Percentiles rank a stretch among this genome's conserved stretches.
Evolutionary conservation across 2,113 vertebrate species (phyloP).

Genomic region (Otocyon megalotis): DNA sequence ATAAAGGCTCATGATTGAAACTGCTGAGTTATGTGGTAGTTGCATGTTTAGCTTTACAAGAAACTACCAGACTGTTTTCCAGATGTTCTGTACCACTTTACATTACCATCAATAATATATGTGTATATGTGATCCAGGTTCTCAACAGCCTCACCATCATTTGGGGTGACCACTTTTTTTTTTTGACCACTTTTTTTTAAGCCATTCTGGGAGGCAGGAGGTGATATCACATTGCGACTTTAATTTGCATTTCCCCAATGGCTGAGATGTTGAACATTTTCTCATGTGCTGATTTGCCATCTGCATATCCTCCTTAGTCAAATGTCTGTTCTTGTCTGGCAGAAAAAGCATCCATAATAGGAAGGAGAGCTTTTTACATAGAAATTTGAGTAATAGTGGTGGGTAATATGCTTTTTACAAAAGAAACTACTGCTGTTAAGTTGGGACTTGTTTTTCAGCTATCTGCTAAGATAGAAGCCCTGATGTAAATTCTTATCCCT

Average conservation of each 20-base stretch:
- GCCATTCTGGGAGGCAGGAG: not conserved
- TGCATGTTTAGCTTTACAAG: constrained; percentile 13
- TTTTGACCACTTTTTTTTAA: not conserved
- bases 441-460: not conserved
- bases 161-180: constrained; percentile 14
- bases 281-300: constrained; percentile 29
- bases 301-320: not conserved
- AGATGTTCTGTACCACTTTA: not conserved
- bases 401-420: constrained; percentile 43
- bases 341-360: constrained; percentile 20
- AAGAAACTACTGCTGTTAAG: constrained; percentile 59
- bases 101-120: not conserved
- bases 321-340: constrained; percentile 4
- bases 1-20: constrained; percentile 30
- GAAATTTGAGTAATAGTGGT: constrained; percentile 46
- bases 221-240: not conserved
- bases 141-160: not conserved
- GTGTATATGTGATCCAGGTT: not conserved
- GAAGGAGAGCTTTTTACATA: constrained; percentile 44
- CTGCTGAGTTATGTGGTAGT: not conserved
- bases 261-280: constrained; percentile 42
- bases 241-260: constrained; percentile 3
- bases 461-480: not conserved
- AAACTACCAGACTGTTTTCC: not conserved
- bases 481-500: not conserved